Evolutionary conservation across 1,140 invertebrate species (phyloP).

Genomic region (Cheumatopsyche charites): DNA sequence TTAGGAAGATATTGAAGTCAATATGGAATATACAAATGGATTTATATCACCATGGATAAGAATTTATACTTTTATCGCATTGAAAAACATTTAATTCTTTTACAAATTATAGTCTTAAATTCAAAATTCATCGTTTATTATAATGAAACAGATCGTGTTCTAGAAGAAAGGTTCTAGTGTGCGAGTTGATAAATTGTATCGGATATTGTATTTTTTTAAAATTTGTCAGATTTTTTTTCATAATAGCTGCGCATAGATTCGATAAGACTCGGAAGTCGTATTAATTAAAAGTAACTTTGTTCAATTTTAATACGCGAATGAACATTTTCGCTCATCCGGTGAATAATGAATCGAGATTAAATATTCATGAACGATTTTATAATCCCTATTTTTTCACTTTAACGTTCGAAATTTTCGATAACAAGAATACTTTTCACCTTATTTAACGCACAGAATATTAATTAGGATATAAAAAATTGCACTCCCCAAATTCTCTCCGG

Average conservation of each 20-base stretch:
- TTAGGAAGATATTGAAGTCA: too few species aligned
- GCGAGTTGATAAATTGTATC: neutral
- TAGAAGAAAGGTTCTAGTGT: too few species aligned
- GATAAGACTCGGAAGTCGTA: slow-evolving; percentile 23
- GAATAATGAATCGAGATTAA: slow-evolving; percentile 36
- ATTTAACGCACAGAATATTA: slow-evolving; percentile 18
- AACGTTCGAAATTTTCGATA: slow-evolving; percentile 21
- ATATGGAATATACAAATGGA: too few species aligned
- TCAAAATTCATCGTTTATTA: too few species aligned
- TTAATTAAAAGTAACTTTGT: slow-evolving; percentile 30
- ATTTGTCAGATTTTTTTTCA: neutral
- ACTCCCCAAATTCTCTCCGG: neutral
- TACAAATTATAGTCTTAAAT: too few species aligned
- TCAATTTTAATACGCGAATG: slow-evolving; percentile 27
- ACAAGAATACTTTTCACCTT: slow-evolving; percentile 19
- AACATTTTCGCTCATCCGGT: slow-evolving; percentile 34
- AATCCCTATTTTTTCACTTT: slow-evolving; percentile 26
- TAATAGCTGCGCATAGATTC: neutral
- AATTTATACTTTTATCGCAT: too few species aligned
- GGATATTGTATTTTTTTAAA: neutral
- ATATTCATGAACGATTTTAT: slow-evolving; percentile 35
- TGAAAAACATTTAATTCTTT: too few species aligned
- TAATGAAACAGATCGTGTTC: too few species aligned
- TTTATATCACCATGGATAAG: too few species aligned
- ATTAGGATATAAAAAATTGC: slow-evolving; percentile 16